Conservation (phyloP, 1,140 invertebrate species). For the Chelonus insularis region DNA sequence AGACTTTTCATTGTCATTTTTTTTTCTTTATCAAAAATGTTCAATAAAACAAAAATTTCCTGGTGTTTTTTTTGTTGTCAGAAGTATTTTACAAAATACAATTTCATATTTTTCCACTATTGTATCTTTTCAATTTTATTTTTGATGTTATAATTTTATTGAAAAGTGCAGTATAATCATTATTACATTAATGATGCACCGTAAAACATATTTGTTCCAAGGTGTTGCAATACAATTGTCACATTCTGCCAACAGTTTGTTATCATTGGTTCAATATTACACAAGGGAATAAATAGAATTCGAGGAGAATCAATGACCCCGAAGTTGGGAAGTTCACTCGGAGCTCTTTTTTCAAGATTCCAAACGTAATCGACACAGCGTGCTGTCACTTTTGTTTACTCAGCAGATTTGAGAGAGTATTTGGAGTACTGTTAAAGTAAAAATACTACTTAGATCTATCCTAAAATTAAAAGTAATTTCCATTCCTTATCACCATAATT, state of each 20-base stretch:
- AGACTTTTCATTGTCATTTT: neutral
- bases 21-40: no score
- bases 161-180: no score
- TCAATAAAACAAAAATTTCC: no score
- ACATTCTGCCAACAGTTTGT: no score
- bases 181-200: no score
- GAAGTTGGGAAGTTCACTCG: neutral
- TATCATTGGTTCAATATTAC: neutral
- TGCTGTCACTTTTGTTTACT: conserved; percentile 45
- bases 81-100: no score
- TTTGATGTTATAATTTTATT: no score
- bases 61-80: no score
- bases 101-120: no score
- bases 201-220: no score
- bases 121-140: no score
- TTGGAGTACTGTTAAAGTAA: conserved; percentile 1
- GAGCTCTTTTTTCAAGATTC: neutral
- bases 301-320: neutral
- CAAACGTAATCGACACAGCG: conserved; percentile 1
- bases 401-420: neutral
- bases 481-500: neutral
- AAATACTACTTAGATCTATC: conserved; percentile 12
- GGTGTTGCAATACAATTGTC: no score
- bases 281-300: neutral
- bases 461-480: neutral